Evolutionary conservation across 2,797 vertebrate genomes (phyloP).

Genomic region (Acomys russatus): DNA sequence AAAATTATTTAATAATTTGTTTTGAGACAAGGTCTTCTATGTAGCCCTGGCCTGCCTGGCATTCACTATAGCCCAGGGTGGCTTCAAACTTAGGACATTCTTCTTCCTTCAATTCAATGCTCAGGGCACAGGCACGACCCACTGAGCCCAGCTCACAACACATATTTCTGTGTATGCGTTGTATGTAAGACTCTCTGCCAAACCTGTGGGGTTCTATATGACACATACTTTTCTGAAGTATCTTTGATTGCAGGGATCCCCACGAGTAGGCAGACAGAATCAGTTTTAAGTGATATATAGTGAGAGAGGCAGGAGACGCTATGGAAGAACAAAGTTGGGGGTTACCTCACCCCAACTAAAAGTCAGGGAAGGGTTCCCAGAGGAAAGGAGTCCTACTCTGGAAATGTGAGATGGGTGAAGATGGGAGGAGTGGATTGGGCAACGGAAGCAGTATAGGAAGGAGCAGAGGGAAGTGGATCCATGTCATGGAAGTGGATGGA

Average conservation of each 20-base stretch:
- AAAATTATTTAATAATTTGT: neutral
- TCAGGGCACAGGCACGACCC: neutral
- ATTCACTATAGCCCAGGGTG: neutral
- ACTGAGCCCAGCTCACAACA: neutral
- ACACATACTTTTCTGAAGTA: neutral
- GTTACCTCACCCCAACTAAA: neutral
- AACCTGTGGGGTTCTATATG: neutral
- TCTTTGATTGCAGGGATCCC: neutral
- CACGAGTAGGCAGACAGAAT: rapidly evolving
- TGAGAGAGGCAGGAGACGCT: neutral
- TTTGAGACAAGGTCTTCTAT: neutral
- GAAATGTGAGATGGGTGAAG: neutral
- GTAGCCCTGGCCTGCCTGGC: neutral
- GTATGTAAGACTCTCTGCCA: neutral
- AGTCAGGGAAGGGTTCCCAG: neutral
- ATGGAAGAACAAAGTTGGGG: neutral
- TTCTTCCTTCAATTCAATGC: neutral
- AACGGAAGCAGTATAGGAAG: neutral
- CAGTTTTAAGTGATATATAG: neutral
- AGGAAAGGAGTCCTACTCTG: constrained; percentile 1
- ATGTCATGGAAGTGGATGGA: neutral
- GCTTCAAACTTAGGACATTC: neutral
- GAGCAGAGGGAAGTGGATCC: neutral
- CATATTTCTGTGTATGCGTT: neutral
- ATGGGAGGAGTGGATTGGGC: neutral